A percentile compares a stretch with the other conserved stretches of the same genome.
phyloP scores from a whole-genome alignment of 1,140 invertebrate genomes.

The Penaeus japonicus region DNA sequence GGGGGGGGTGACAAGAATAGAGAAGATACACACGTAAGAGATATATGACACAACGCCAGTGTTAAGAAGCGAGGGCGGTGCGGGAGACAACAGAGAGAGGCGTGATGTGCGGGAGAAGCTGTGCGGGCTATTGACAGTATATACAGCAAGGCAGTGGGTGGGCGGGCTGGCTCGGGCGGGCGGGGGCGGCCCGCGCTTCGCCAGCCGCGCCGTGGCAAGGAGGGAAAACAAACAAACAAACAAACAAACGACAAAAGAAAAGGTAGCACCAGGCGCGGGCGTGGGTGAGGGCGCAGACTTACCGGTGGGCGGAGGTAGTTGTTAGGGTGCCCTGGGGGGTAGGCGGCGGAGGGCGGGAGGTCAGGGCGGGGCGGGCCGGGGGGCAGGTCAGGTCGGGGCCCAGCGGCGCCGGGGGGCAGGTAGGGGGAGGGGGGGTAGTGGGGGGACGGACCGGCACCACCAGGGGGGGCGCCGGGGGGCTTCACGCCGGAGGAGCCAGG shows the following conservation, averaged over 20 bases:
- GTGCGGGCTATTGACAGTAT: no score
- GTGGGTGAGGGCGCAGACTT: conserved; percentile 30
- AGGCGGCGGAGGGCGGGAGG: conserved; percentile 47
- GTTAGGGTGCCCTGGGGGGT: conserved; percentile 50
- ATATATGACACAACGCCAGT: background rate
- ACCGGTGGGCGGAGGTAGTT: conserved; percentile 57
- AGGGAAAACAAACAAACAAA: background rate
- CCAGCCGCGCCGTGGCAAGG: background rate
- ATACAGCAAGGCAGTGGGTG: background rate
- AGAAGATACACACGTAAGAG: background rate
- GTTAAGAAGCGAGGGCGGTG: background rate
- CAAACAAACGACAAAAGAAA: background rate
- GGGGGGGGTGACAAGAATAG: background rate
- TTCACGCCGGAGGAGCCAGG: conserved; percentile 33
- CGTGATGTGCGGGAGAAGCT: background rate
- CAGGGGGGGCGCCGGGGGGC: conserved; percentile 35
- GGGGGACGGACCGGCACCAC: conserved; percentile 42
- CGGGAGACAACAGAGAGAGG: background rate
- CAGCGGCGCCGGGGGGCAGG: conserved; percentile 43
- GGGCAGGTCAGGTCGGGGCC: conserved; percentile 40
- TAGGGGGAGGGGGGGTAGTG: conserved; percentile 51
- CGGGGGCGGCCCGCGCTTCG: background rate
- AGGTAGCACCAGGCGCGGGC: background rate
- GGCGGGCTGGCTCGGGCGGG: background rate
- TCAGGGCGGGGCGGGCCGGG: conserved; percentile 49